phyloP scores from a whole-genome alignment of 2,113 vertebrate genomes.

The Galbula dea region DNA sequence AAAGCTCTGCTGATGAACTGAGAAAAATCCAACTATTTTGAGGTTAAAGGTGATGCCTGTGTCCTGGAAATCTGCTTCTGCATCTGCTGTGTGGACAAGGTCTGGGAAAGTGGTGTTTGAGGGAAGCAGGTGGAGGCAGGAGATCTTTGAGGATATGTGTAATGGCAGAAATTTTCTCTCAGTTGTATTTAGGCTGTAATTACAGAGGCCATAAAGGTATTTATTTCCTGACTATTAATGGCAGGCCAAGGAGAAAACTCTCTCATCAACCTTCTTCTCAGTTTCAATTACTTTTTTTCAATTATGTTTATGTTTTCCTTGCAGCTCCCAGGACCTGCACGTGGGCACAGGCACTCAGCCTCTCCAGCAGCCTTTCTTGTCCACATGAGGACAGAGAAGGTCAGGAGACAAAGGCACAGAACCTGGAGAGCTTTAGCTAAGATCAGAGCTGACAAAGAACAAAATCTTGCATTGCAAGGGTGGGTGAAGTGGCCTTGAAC shows the following conservation, averaged over 20 bases:
- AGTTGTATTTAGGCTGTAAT: not conserved
- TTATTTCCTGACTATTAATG: slow-evolving; percentile 34
- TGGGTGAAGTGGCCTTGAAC: not conserved
- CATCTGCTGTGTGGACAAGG: not conserved
- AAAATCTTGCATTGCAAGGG: not conserved
- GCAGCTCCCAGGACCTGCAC: not conserved
- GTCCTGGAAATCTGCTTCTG: not conserved
- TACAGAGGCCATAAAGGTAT: not conserved
- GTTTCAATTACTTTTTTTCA: slow-evolving; percentile 25
- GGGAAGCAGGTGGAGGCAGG: slow-evolving; percentile 21
- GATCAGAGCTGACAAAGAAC: not conserved
- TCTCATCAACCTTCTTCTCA: not conserved
- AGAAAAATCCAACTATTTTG: not conserved
- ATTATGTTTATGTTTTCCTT: slow-evolving; percentile 23
- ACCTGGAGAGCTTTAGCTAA: not conserved
- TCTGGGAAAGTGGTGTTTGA: not conserved
- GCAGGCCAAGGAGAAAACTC: slow-evolving; percentile 26
- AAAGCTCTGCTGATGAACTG: not conserved
- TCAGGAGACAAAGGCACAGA: not conserved
- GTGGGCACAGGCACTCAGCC: not conserved
- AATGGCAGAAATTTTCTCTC: not conserved
- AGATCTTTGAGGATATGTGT: not conserved
- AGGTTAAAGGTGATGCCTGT: not conserved
- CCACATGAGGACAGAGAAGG: not conserved
- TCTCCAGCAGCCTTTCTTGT: not conserved